Evolutionary conservation across 1,140 invertebrate genomes (phyloP), one percentile per base, ranked within the genome.

Genomic region (Zaprionus davidi): DNA sequence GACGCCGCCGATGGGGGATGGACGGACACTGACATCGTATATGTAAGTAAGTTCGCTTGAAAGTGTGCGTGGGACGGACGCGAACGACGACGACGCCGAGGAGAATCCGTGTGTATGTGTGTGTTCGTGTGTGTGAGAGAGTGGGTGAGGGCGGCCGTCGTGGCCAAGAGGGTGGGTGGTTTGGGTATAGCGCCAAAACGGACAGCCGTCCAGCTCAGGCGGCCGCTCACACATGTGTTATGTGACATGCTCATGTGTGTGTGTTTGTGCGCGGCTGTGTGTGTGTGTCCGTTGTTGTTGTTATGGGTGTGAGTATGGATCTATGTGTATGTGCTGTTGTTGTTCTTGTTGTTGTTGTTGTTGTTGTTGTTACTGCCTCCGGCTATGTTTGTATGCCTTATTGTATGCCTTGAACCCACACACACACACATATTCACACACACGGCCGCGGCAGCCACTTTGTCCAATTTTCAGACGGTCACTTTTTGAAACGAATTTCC

Each of bases 391-490:
- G 77, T 87, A 58, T 78, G 85, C 81, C 84, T 87, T 79, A 79
- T 79, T 87, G 85, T 90, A 80, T 90, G 84, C 84, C 84, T 85
- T 88, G 86, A 79, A 87, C 84, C 70, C 69, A 72, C 66, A 63
- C 64, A 57, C 64, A 55, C 34, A 63, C 60, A 36, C 62, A 66
- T 46, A 55, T 24, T 28, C 62, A 63, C 70, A 60, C 67, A 76
- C 76, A 76, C 79, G 78, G 79, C 68, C 69, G 80, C 79, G 77
- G 63, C 81, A 84, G 84, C 84, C 84, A 87, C 83, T 87, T 87
- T 87, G 84, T 88, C 84, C 85, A 88, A 88, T 90, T 90, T 88
- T 90, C 84, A 90, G 83, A 88, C 85, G 85, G 85, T 88, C 85
- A 88, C 76, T 90, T 88, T 83, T 88, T 81, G 78, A 90, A 90